Conservation (phyloP, 2,888 invertebrate species). For the Andrena hattorfiana region DNA sequence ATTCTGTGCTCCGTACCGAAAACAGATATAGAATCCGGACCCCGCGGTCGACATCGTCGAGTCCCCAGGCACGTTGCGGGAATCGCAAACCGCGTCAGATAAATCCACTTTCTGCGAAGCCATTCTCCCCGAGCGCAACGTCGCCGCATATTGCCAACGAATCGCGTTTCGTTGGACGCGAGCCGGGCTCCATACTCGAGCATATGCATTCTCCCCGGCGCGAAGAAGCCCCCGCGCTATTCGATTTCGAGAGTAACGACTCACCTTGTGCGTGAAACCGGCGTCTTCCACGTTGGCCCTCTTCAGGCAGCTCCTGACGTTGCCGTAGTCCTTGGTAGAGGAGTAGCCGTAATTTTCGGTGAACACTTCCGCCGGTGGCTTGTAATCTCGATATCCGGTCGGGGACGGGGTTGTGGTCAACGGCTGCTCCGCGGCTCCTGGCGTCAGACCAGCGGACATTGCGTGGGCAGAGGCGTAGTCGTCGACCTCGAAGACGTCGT, state of each 20-base stretch:
- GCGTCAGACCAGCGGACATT: conserved; percentile 59
- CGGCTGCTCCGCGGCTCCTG: conserved; percentile 55
- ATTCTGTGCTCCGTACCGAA: no score
- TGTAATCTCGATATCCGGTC: conserved; percentile 93
- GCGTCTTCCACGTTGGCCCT: conserved; percentile 75
- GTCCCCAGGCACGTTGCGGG: no score
- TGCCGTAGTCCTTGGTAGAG: conserved; percentile 61
- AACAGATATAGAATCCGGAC: no score
- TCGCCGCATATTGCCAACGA: not conserved
- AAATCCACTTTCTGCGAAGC: conserved; percentile 9
- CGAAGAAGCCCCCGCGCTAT: not conserved
- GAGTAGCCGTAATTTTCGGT: conserved; percentile 75
- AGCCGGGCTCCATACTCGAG: not conserved
- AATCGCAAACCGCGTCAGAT: not conserved
- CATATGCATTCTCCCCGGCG: not conserved
- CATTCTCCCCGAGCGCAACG: not conserved
- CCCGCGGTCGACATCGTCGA: no score
- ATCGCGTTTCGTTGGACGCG: not conserved
- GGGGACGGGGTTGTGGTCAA: conserved; percentile 88
- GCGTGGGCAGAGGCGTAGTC: conserved; percentile 79
- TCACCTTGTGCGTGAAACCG: conserved; percentile 79
- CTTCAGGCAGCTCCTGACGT: conserved; percentile 57
- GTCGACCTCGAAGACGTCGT: conserved; percentile 92
- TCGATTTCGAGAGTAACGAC: not conserved
- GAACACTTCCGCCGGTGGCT: conserved; percentile 90